Base-by-base conservation (phyloP, 2,888 invertebrate species). In the Plemyria rubiginata region DNA sequence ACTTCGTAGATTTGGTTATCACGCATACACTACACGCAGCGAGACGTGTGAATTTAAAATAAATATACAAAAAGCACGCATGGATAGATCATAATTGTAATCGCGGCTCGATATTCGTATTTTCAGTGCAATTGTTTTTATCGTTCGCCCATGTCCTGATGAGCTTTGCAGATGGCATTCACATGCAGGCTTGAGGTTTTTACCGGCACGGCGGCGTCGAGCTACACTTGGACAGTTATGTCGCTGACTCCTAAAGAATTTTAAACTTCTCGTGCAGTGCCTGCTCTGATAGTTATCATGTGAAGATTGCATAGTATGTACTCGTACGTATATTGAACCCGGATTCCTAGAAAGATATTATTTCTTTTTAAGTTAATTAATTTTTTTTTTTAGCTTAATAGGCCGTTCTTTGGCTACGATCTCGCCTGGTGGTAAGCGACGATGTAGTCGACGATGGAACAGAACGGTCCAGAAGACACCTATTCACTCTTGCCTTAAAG, bases 61-160 rank as follows among this genome's bases (percentile, higher is more conserved):
- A 54, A 55, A 57, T 55, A 55, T 58, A 51, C 32, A 46, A 60
- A 58, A 40, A 48, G 9, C 50, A 13, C 71, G 68, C 75, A 80
- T 81, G 77, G 73, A 80, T 80, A 85, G 79, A 77, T 73, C 72
- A 71, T 72, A n/a, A 68, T 54, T 54, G 51, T 49, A 48, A 52
- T 61, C 52, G 48, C 52, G 7, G 22, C 9, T 81, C 73, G 81
- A 83, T 83, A 81, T 84, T 84, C 84, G 81, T 80, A 82, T 83
- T 84, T 82, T 81, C 80, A 76, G 70, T 79, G 81, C 78, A 80
- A 79, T 75, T 74, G 80, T 88, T 88, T 88, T 88, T 88, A 83
- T 85, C 78, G 80, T 74, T 76, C 72, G 75, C 71, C 77, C 79
- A 77, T 78, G 77, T 75, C 80, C 78, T 79, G 81, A 78, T 80